Percentiles rank a stretch among this genome's conserved stretches.
These are phyloP conservation scores for Drosophila nasuta DNA, from an alignment of 1,140 invertebrate genomes.

Conservation along the genomic window DNA sequence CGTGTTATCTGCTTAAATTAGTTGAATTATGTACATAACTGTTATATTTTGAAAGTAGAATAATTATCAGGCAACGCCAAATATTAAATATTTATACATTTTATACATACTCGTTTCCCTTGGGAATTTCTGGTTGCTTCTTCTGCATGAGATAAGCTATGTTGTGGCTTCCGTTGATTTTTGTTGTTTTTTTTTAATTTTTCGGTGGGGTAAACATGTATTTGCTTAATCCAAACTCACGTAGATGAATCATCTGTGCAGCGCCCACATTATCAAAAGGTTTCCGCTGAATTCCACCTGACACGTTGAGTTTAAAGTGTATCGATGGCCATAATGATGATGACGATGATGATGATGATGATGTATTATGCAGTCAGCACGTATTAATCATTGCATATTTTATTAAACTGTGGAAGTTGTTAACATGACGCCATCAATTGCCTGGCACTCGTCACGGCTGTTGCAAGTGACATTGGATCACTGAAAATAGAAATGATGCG, in stretches of 20 bases:
- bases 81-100: constrained; percentile 25
- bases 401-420: constrained; percentile 34
- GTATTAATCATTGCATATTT: constrained; percentile 60
- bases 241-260: constrained; percentile 52
- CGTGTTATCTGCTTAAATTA: constrained; percentile 11
- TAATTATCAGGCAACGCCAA: constrained; percentile 17
- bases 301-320: constrained; percentile 29
- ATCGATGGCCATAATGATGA: constrained; percentile 14
- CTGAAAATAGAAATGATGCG: constrained; percentile 70
- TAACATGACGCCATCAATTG: constrained; percentile 64
- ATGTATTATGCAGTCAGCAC: constrained; percentile 50
- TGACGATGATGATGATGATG: constrained; percentile 20
- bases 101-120: neutral
- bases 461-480: constrained; percentile 50
- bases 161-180: constrained; percentile 50
- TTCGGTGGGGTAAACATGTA: neutral
- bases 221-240: constrained; percentile 33
- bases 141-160: constrained; percentile 24
- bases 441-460: constrained; percentile 47
- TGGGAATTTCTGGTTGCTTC: constrained; percentile 1
- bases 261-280: constrained; percentile 38
- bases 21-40: constrained; percentile 14
- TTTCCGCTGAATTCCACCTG: constrained; percentile 68
- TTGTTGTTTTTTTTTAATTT: neutral
- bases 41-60: constrained; percentile 8